Percentiles rank a stretch among this genome's conserved stretches.
phyloP scores from a whole-genome alignment of 1,140 invertebrate species.

The Nasonia giraulti region DNA sequence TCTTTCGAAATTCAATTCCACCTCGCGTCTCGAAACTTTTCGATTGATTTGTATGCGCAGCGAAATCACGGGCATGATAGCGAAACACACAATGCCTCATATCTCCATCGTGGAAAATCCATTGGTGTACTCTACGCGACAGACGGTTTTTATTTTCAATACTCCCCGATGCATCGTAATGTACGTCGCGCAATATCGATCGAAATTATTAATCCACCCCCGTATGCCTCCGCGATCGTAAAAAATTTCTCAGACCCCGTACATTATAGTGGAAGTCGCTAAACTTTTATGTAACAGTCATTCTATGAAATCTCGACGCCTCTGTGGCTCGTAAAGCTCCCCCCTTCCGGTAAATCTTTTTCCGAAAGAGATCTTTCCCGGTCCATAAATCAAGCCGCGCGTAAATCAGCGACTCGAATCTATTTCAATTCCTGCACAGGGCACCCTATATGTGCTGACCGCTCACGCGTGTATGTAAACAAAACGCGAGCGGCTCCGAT shows the following conservation, averaged over 20 bases:
- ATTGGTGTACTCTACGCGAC: too few species aligned
- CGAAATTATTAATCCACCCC: not conserved
- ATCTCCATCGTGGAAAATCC: too few species aligned
- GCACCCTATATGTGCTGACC: too few species aligned
- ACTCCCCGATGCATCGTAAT: not conserved
- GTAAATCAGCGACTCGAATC: constrained; percentile 37
- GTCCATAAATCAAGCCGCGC: constrained; percentile 28
- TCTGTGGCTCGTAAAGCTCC: constrained; percentile 11
- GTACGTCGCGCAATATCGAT: not conserved
- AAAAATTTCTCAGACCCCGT: not conserved
- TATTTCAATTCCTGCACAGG: not conserved
- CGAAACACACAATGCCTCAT: too few species aligned
- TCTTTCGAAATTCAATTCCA: not conserved
- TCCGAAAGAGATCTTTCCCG: constrained; percentile 14
- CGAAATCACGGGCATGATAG: too few species aligned
- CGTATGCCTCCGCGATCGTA: not conserved
- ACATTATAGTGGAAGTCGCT: not conserved
- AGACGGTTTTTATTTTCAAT: too few species aligned
- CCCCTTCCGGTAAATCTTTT: not conserved
- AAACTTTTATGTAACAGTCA: not conserved
- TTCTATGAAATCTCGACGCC: not conserved
- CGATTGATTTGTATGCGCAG: too few species aligned
- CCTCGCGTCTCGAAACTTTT: too few species aligned
- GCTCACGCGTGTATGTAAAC: constrained; percentile 22
- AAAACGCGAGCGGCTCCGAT: not conserved